phyloP scores from a whole-genome alignment of 2,113 vertebrate species.

The Sitta europaea region DNA sequence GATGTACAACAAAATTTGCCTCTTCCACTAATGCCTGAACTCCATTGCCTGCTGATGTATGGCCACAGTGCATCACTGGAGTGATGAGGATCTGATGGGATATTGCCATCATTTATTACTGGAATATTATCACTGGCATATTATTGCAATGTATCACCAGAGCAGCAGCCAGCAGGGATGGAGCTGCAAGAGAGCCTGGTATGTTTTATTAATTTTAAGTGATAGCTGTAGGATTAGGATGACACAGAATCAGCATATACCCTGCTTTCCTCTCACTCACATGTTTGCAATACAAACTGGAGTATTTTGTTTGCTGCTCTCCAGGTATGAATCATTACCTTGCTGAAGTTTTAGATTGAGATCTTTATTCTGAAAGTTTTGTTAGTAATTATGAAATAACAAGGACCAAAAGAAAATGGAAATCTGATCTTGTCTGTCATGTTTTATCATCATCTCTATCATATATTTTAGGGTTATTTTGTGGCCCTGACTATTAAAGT shows the following conservation, averaged over 20 bases:
- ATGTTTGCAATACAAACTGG: neutral
- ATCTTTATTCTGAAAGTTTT: neutral
- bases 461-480: neutral
- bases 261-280: neutral
- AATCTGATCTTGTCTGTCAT: neutral
- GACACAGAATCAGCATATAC: neutral
- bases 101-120: conserved; percentile 65
- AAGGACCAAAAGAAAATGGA: neutral
- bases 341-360: neutral
- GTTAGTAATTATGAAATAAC: neutral
- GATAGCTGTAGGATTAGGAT: neutral
- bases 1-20: neutral
- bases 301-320: neutral
- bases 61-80: neutral
- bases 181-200: neutral
- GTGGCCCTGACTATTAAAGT: neutral
- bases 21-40: conserved; percentile 18
- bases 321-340: neutral
- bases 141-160: conserved; percentile 62
- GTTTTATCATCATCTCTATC: neutral
- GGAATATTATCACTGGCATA: conserved; percentile 59
- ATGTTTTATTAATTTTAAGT: conserved; percentile 45
- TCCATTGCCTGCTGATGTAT: conserved; percentile 43
- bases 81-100: conserved; percentile 39
- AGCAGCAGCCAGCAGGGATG: conserved; percentile 46